A percentile compares a stretch with the other conserved stretches of the same genome.
Conservation (phyloP, 2,797 vertebrate species). For the Acrossocheilus fasciatus region DNA sequence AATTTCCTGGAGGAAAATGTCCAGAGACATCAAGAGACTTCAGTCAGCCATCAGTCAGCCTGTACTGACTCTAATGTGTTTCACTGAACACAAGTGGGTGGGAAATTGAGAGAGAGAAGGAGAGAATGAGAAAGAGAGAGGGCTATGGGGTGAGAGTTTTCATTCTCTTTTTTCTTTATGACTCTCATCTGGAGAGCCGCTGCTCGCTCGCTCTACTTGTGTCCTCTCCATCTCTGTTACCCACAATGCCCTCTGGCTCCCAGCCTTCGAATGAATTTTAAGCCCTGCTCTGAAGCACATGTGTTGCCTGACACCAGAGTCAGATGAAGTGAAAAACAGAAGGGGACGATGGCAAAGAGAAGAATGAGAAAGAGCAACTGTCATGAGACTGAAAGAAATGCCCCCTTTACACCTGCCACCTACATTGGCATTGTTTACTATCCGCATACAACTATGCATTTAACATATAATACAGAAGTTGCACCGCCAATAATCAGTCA, state of each 20-base stretch:
- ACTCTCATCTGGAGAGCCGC: constrained; percentile 61
- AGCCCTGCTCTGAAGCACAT: neutral
- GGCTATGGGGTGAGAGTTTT: constrained; percentile 33
- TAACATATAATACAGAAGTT: neutral
- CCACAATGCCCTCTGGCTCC: constrained; percentile 24
- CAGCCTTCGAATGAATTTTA: neutral
- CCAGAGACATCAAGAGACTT: constrained; percentile 57
- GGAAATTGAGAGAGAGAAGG: constrained; percentile 36
- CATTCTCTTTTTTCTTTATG: constrained; percentile 67
- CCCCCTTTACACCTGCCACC: neutral
- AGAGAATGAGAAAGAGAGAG: constrained; percentile 37
- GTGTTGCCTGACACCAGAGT: constrained; percentile 43
- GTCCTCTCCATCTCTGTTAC: constrained; percentile 21
- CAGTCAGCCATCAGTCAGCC: constrained; percentile 54
- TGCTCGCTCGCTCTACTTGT: neutral
- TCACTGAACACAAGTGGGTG: constrained; percentile 47
- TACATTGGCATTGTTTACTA: neutral
- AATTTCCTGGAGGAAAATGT: constrained; percentile 36
- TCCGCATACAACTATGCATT: neutral
- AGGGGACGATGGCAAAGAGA: constrained; percentile 58
- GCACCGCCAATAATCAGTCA: neutral
- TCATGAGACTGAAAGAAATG: constrained; percentile 2
- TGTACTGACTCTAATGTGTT: constrained; percentile 60
- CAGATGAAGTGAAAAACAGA: constrained; percentile 46
- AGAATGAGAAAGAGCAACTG: constrained; percentile 33